phyloP scores from a whole-genome alignment of 1,140 invertebrate genomes.

The Agraylea sexmaculata region DNA sequence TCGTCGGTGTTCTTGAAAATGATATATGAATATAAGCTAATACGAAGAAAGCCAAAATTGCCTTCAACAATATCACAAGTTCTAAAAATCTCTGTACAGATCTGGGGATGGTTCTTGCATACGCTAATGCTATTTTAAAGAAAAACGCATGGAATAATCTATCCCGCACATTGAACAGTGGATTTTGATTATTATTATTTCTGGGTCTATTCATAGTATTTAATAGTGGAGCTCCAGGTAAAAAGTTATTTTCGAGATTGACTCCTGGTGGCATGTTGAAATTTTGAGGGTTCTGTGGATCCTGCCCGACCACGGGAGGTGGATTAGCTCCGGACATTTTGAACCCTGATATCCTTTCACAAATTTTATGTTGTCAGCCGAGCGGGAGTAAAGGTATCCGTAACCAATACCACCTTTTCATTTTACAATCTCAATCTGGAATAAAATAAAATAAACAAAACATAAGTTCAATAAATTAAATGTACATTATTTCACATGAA shows the following conservation, averaged over 20 bases:
- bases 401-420: not conserved
- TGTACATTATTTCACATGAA: no score
- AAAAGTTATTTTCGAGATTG: conserved; percentile 41
- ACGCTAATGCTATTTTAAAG: conserved; percentile 79
- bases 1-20: conserved; percentile 85
- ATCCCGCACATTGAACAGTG: conserved; percentile 75
- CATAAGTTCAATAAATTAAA: no score
- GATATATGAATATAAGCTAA: conserved; percentile 91
- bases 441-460: conserved; percentile 5
- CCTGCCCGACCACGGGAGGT: conserved; percentile 22
- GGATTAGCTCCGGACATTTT: conserved; percentile 22
- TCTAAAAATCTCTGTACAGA: conserved; percentile 79
- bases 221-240: conserved; percentile 38
- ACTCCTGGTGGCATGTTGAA: conserved; percentile 36
- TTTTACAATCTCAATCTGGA: conserved; percentile 2
- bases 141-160: conserved; percentile 93
- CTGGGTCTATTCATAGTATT: conserved; percentile 41
- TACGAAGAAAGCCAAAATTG: conserved; percentile 78
- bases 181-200: conserved; percentile 53
- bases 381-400: conserved; percentile 5
- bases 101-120: conserved; percentile 79
- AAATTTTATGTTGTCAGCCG: conserved; percentile 6
- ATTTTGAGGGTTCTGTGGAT: conserved; percentile 17
- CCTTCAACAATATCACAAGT: conserved; percentile 82
- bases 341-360: not conserved